phyloP scores from a whole-genome alignment of 1,140 invertebrate species.

The Lordiphosa collinella region DNA sequence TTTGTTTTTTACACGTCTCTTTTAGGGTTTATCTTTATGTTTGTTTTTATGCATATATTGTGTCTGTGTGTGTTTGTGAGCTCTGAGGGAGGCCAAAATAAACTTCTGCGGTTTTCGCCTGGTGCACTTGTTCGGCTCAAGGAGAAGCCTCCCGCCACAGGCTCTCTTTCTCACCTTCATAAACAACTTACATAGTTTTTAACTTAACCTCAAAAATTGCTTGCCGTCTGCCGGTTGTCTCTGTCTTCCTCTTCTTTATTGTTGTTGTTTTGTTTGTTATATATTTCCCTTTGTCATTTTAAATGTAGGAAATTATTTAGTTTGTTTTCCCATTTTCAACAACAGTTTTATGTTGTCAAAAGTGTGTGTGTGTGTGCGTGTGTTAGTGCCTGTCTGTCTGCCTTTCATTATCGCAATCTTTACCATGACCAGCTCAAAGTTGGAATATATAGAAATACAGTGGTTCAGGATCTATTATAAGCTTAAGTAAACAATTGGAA shows the following conservation, averaged over 20 bases:
- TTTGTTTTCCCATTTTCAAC: constrained; percentile 40
- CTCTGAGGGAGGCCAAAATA: constrained; percentile 16
- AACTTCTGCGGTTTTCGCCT: constrained; percentile 51
- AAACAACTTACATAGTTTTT: constrained; percentile 60
- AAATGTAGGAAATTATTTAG: constrained; percentile 39
- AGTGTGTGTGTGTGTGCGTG: constrained; percentile 13
- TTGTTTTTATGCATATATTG: constrained; percentile 57
- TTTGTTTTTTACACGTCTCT: constrained; percentile 70
- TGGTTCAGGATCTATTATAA: constrained; percentile 15
- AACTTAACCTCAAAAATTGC: constrained; percentile 69
- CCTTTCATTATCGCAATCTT: constrained; percentile 40
- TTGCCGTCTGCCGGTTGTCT: constrained; percentile 19
- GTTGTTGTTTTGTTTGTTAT: constrained; percentile 40
- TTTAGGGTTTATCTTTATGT: constrained; percentile 75
- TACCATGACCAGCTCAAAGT: constrained; percentile 73
- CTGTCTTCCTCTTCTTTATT: constrained; percentile 30
- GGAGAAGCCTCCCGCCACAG: background rate
- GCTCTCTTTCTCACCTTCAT: constrained; percentile 18
- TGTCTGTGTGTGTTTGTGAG: constrained; percentile 14
- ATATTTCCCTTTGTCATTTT: constrained; percentile 35
- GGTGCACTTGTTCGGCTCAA: constrained; percentile 52
- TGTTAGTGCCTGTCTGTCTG: constrained; percentile 22
- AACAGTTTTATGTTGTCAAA: constrained; percentile 17
- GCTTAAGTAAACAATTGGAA: background rate
- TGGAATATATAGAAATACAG: constrained; percentile 26